Evolutionary conservation across 2,113 vertebrate genomes (phyloP).

Genomic region (Clarias gariepinus): DNA sequence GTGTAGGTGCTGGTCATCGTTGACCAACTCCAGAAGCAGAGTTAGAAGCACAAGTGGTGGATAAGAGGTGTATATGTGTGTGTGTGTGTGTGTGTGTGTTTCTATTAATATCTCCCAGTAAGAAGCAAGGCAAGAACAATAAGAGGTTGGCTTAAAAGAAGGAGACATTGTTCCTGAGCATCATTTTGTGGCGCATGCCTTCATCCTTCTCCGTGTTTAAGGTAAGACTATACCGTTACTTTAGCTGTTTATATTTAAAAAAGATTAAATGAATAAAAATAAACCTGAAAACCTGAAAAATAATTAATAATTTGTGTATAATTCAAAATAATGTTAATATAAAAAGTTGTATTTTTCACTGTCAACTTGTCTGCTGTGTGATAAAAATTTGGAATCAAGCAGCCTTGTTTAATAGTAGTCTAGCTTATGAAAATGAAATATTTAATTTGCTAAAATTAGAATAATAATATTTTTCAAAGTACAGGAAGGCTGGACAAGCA

Average conservation of each 20-base stretch:
- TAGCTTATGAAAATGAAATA: background rate
- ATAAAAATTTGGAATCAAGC: no score
- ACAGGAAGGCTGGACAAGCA: background rate
- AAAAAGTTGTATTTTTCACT: no score
- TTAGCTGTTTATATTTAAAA: background rate
- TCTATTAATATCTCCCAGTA: constrained; percentile 55
- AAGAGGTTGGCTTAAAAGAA: constrained; percentile 59
- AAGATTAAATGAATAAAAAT: background rate
- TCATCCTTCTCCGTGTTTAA: constrained; percentile 46
- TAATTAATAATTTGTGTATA: background rate
- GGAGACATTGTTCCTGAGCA: constrained; percentile 55
- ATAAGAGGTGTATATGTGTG: constrained; percentile 44
- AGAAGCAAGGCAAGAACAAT: constrained; percentile 54
- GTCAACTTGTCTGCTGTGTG: background rate
- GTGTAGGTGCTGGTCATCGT: constrained; percentile 23
- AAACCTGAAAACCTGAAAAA: background rate
- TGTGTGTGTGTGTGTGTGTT: constrained; percentile 15
- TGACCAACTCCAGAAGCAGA: constrained; percentile 51
- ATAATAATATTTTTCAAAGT: background rate
- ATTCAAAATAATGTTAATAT: no score
- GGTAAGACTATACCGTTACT: constrained; percentile 61
- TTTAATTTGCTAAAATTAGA: background rate
- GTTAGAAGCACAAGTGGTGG: constrained; percentile 52
- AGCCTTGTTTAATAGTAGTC: background rate
- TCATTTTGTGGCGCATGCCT: constrained; percentile 50